Evolutionary conservation across 64 coral and sea anemone genomes (phyloP).

Genomic region (Anthopleura sola): DNA sequence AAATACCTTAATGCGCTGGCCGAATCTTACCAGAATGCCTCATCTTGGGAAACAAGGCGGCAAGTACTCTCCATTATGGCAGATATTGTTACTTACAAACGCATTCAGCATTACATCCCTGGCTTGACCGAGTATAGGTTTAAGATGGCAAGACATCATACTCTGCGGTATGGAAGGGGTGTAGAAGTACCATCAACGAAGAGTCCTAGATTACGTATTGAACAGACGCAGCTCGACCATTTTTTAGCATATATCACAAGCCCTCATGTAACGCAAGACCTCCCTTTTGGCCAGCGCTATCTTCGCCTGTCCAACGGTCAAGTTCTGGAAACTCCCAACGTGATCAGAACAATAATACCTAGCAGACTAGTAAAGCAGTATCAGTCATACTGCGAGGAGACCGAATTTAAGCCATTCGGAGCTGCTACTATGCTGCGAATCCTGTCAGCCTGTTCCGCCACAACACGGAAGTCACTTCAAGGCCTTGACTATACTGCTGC

Average conservation of each 20-base stretch:
- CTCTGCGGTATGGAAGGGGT: slow-evolving; percentile 13
- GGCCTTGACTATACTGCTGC: too few relatives aligned
- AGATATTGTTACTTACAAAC: slow-evolving; percentile 3
- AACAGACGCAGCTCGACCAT: slow-evolving; percentile 22
- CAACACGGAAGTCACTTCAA: too few relatives aligned
- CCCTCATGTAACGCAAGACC: slow-evolving; percentile 34
- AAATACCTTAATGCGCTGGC: slow-evolving; percentile 41
- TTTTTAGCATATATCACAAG: slow-evolving; percentile 38
- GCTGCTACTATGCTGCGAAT: slow-evolving; percentile 26
- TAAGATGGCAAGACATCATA: slow-evolving; percentile 29
- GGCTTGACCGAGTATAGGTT: slow-evolving; percentile 26
- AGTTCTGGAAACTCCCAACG: too few relatives aligned
- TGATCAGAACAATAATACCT: too few relatives aligned
- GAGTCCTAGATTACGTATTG: slow-evolving; percentile 8
- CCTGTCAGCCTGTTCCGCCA: slow-evolving; percentile 11
- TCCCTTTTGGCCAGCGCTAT: too few relatives aligned
- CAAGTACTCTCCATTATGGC: slow-evolving; percentile 32
- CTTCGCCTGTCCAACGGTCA: too few relatives aligned
- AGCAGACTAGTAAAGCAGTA: too few relatives aligned
- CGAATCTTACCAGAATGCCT: slow-evolving; percentile 30
- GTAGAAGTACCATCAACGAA: neutral
- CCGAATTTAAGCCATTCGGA: slow-evolving; percentile 34
- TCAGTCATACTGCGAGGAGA: slow-evolving; percentile 35
- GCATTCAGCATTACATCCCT: slow-evolving; percentile 7
- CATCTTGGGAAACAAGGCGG: slow-evolving; percentile 18